A percentile compares a stretch with the other conserved stretches of the same genome.
Conservation (phyloP, 2,113 vertebrate species). For the Lucifuga dentata region DNA sequence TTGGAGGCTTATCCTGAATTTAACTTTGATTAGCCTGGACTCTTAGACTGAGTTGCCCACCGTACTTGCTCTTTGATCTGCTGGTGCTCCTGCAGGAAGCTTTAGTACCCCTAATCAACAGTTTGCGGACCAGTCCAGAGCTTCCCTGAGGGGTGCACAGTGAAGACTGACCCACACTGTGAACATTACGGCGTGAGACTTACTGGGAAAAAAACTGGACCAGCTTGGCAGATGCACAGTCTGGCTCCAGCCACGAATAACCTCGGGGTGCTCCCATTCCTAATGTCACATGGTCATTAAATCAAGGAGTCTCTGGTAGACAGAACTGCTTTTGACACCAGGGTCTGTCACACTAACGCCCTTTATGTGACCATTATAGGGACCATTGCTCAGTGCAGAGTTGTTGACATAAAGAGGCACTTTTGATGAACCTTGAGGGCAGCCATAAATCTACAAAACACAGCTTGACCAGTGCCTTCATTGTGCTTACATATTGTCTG, state of each 20-base stretch:
- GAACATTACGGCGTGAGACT: conserved; percentile 44
- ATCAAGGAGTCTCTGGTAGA: conserved; percentile 52
- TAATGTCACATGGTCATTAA: conserved; percentile 65
- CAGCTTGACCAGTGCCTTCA: conserved; percentile 7
- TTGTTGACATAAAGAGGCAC: conserved; percentile 48
- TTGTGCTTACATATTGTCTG: not conserved
- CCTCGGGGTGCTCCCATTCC: conserved; percentile 64
- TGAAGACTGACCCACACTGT: conserved; percentile 51
- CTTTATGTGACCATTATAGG: conserved; percentile 57
- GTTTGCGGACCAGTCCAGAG: conserved; percentile 54
- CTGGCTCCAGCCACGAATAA: conserved; percentile 73
- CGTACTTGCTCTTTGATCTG: conserved; percentile 64
- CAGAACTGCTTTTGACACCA: conserved; percentile 63
- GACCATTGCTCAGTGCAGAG: conserved; percentile 24
- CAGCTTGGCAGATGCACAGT: conserved; percentile 62
- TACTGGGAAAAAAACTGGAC: conserved; percentile 23
- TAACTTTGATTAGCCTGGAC: conserved; percentile 58
- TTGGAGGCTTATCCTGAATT: conserved; percentile 52
- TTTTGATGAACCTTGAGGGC: conserved; percentile 45
- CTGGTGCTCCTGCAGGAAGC: conserved; percentile 47
- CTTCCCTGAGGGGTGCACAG: conserved; percentile 51
- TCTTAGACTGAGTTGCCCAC: conserved; percentile 41
- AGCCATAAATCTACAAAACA: conserved; percentile 36
- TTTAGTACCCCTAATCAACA: conserved; percentile 62
- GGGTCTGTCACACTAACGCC: conserved; percentile 54